These are phyloP conservation scores for Hirtodrosophila cameraria DNA, from an alignment of 2,888 invertebrate species.

Conservation along the genomic window DNA sequence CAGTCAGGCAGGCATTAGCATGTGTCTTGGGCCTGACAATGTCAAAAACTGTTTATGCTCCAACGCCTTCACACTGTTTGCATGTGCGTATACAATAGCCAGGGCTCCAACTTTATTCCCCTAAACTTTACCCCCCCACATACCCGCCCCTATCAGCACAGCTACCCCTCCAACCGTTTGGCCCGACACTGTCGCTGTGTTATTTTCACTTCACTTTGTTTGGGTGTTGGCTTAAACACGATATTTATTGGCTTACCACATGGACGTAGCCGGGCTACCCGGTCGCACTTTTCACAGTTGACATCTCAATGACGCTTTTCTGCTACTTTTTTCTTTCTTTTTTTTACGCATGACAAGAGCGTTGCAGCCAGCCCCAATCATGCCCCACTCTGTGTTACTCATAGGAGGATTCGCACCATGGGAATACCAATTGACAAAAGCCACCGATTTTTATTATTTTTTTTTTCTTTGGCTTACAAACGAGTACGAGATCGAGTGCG, in stretches of 20 bases:
- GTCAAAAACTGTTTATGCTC: constrained; percentile 79
- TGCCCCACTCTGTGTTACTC: neutral
- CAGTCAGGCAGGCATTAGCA: constrained; percentile 62
- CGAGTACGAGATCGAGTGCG: too few species aligned
- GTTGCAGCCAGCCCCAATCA: neutral
- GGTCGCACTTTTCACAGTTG: constrained; percentile 74
- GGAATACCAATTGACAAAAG: constrained; percentile 68
- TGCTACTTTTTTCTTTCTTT: too few species aligned
- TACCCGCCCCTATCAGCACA: neutral
- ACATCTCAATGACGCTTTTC: constrained; percentile 73
- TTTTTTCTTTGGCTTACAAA: constrained; percentile 10
- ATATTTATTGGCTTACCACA: constrained; percentile 77
- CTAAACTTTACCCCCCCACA: neutral
- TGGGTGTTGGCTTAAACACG: constrained; percentile 79
- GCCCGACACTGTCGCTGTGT: constrained; percentile 33
- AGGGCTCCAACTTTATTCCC: neutral
- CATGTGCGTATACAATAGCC: constrained; percentile 64
- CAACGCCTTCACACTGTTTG: constrained; percentile 72
- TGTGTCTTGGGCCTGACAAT: constrained; percentile 76
- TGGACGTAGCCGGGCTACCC: constrained; percentile 30
- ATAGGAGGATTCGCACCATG: constrained; percentile 39
- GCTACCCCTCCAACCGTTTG: constrained; percentile 27
- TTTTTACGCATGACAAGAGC: constrained; percentile 54
- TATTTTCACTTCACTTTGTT: constrained; percentile 67
- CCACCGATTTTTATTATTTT: constrained; percentile 39